Percentiles rank a stretch among this genome's conserved stretches.
These are phyloP conservation scores for Stegophylla sp. DNA, from an alignment of 2,888 invertebrate genomes.

Conservation along the genomic window DNA sequence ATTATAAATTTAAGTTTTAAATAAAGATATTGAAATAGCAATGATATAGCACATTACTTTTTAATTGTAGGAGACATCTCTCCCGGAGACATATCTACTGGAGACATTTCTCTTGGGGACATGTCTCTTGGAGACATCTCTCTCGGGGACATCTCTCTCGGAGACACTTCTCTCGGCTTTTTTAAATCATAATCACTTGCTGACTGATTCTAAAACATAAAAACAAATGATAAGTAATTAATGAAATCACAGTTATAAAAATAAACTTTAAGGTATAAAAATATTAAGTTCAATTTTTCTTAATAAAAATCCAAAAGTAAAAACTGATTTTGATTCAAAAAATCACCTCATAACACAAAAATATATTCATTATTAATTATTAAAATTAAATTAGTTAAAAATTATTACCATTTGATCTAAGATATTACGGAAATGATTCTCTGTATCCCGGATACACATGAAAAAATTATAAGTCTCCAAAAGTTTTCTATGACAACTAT, in stretches of 20 bases:
- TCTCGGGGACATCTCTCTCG: no score
- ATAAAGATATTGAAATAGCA: not conserved
- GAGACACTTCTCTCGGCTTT: no score
- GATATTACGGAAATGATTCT: conserved; percentile 43
- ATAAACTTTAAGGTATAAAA: no score
- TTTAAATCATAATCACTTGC: conserved; percentile 32
- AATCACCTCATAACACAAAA: not conserved
- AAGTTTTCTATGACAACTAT: conserved; percentile 47
- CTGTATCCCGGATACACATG: conserved; percentile 46
- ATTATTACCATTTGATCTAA: conserved; percentile 43
- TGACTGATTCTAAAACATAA: conserved; percentile 31
- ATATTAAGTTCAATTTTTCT: no score
- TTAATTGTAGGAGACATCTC: not conserved
- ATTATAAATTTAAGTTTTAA: not conserved
- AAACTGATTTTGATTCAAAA: no score
- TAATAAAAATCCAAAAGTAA: no score
- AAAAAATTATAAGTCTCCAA: conserved; percentile 51
- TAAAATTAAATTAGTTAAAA: not conserved
- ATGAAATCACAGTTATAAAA: no score
- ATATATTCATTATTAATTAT: not conserved
- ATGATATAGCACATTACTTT: conserved; percentile 13
- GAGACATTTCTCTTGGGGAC: no score
- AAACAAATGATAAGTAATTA: not conserved
- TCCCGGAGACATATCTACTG: no score
- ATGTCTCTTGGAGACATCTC: no score